These are phyloP conservation scores for Manis javanica DNA, from an alignment of 2,797 vertebrate genomes.

Conservation along the genomic window DNA sequence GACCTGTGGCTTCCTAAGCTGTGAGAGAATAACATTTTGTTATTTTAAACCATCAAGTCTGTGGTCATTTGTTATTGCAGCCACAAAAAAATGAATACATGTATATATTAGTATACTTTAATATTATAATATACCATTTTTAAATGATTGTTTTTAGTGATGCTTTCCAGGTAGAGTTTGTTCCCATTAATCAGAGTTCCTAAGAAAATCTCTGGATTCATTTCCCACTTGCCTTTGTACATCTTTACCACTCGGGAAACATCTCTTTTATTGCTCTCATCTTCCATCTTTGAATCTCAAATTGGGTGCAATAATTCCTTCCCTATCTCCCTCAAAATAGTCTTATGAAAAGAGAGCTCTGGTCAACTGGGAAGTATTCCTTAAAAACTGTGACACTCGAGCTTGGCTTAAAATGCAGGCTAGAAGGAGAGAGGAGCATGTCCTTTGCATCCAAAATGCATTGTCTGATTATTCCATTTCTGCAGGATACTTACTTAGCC, in stretches of 20 bases:
- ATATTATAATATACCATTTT: neutral
- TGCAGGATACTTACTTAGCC: too few relatives aligned
- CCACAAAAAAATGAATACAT: neutral
- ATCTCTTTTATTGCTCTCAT: neutral
- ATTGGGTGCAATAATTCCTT: too few relatives aligned
- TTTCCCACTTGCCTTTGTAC: neutral
- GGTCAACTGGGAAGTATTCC: neutral
- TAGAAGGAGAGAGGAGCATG: fast-evolving
- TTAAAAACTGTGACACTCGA: neutral
- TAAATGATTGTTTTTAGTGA: neutral
- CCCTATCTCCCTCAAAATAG: neutral
- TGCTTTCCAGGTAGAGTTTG: neutral
- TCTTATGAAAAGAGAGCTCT: neutral
- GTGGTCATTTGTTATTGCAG: neutral
- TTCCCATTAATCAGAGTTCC: neutral
- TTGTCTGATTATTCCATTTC: neutral
- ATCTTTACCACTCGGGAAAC: neutral
- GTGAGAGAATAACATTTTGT: neutral
- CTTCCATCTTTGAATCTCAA: neutral
- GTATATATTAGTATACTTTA: neutral
- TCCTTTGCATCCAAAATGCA: neutral
- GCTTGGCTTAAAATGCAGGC: neutral
- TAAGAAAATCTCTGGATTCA: neutral
- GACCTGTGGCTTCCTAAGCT: too few relatives aligned
- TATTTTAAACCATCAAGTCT: neutral